Evolutionary conservation across 2,797 vertebrate species (phyloP).

Genomic region (Myotis planiceps): DNA sequence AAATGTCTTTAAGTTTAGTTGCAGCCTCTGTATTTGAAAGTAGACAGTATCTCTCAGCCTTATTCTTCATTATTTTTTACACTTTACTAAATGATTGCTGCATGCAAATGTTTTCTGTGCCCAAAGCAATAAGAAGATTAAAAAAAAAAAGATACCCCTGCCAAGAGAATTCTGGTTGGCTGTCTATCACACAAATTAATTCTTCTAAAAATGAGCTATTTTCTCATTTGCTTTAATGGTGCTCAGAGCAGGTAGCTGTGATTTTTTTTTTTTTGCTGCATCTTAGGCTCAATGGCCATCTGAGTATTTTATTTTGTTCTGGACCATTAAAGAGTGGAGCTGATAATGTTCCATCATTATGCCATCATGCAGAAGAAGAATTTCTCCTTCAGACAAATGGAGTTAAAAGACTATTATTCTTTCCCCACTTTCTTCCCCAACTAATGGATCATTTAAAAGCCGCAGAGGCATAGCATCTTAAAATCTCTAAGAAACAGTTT

Average conservation of each 20-base stretch:
- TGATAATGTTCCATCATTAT: conserved; percentile 44
- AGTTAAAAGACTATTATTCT: conserved; percentile 52
- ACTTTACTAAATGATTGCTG: conserved; percentile 35
- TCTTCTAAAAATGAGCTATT: conserved; percentile 29
- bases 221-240: conserved; percentile 45
- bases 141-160: conserved; percentile 44
- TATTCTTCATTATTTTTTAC: background rate
- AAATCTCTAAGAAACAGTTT: background rate
- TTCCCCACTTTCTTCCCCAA: background rate
- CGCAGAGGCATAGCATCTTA: background rate
- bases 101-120: conserved; percentile 59
- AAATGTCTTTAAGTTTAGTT: conserved; percentile 25
- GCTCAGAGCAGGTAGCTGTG: conserved; percentile 35
- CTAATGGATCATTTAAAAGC: conserved; percentile 44
- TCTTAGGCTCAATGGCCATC: background rate
- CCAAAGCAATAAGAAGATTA: conserved; percentile 36
- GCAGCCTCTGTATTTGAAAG: background rate
- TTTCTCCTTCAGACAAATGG: conserved; percentile 66
- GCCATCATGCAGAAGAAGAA: conserved; percentile 11
- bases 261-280: background rate
- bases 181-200: conserved; percentile 59
- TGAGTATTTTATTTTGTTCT: conserved; percentile 64
- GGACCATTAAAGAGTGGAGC: conserved; percentile 17
- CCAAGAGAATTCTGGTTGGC: conserved; percentile 36
- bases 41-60: background rate